A percentile compares a stretch with the other conserved stretches of the same genome.
phyloP scores from a whole-genome alignment of 2,888 invertebrate genomes.

The Microplitis deprimator region DNA sequence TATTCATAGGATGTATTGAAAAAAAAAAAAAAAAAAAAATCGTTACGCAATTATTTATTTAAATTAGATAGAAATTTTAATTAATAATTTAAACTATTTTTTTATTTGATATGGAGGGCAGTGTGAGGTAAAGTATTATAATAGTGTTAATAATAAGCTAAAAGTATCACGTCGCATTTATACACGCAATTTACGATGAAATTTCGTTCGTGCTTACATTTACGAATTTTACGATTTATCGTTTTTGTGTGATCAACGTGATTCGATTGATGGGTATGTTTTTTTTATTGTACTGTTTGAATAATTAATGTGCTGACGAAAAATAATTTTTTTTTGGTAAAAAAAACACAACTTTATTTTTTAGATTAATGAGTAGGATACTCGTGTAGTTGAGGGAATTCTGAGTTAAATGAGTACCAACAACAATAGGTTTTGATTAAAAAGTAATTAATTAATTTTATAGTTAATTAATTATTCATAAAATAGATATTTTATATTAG shows the following conservation, averaged over 20 bases:
- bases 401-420: too few relatives aligned
- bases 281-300: conserved; percentile 5
- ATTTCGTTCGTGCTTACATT: conserved; percentile 6
- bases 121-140: background rate
- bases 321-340: background rate
- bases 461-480: too few relatives aligned
- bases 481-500: too few relatives aligned
- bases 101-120: background rate
- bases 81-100: background rate
- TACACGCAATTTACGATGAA: conserved; percentile 23
- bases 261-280: background rate
- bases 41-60: background rate
- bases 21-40: background rate
- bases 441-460: too few relatives aligned
- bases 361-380: background rate
- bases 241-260: conserved; percentile 22
- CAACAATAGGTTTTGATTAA: too few relatives aligned
- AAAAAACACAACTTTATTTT: background rate
- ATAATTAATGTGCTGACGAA: background rate
- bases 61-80: background rate
- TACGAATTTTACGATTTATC: conserved; percentile 14
- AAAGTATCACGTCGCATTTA: conserved; percentile 14
- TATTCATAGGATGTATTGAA: background rate
- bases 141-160: background rate
- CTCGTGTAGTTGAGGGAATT: too few relatives aligned